A percentile compares a stretch with the other conserved stretches of the same genome.
Evolutionary conservation across 2,888 invertebrate genomes (phyloP).

Genomic region (Pachymerium ferrugineum): DNA sequence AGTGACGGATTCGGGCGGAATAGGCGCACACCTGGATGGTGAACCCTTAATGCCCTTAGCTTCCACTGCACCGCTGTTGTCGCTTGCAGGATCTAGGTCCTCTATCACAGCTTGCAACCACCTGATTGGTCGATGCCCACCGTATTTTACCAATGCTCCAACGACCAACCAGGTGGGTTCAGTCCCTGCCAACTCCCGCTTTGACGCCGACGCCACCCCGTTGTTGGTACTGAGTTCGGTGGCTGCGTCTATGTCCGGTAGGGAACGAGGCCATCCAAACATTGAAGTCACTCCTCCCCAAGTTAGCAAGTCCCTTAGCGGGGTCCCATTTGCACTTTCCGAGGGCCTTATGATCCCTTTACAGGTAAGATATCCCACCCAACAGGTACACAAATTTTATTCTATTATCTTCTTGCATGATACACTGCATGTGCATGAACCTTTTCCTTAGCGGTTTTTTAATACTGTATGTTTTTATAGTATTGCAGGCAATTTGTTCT

Average conservation of each 20-base stretch:
- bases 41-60: too few species aligned
- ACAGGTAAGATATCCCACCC: constrained; percentile 12
- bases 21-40: too few species aligned
- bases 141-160: too few species aligned
- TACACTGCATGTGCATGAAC: too few species aligned
- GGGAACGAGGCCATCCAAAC: too few species aligned
- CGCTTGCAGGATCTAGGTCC: too few species aligned
- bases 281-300: neutral
- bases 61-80: too few species aligned
- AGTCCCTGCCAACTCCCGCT: neutral
- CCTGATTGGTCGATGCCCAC: neutral
- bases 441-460: too few species aligned
- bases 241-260: neutral
- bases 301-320: neutral
- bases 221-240: neutral
- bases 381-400: neutral
- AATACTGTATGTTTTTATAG: too few species aligned
- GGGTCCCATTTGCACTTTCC: neutral
- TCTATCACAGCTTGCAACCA: too few species aligned
- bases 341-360: neutral
- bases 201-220: neutral
- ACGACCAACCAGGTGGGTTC: neutral
- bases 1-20: neutral
- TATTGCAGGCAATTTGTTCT: too few species aligned
- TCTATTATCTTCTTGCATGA: neutral